Evolutionary conservation across 2,888 invertebrate species (phyloP).

Genomic region (Drosophila buzzatii): DNA sequence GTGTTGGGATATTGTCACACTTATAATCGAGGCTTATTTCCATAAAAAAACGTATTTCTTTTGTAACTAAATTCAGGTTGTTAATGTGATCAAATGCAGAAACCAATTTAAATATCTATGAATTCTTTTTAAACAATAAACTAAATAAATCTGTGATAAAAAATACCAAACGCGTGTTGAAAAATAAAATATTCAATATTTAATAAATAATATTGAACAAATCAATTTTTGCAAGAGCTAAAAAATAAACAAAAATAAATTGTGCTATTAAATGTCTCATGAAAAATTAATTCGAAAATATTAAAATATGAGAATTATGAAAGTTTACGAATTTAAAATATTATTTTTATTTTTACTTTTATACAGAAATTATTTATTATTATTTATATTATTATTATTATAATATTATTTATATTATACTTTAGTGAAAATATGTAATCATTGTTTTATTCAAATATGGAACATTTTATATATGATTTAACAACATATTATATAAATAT

Average conservation of each 20-base stretch:
- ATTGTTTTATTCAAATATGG: no score
- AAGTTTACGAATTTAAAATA: background rate
- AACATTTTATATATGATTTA: no score
- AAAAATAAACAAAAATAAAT: background rate
- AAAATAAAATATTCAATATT: background rate
- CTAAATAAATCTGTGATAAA: constrained; percentile 1
- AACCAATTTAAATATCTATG: background rate
- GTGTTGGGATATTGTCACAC: constrained; percentile 21
- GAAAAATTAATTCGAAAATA: background rate
- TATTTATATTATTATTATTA: no score
- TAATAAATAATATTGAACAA: constrained; percentile 1
- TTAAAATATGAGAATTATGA: background rate
- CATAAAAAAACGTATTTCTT: background rate
- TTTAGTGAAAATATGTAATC: background rate
- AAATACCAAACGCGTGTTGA: background rate
- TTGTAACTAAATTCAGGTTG: background rate
- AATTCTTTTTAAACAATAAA: background rate
- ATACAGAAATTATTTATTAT: background rate
- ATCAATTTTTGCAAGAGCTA: background rate
- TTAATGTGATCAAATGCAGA: background rate
- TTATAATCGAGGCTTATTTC: constrained; percentile 9
- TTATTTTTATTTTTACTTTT: background rate
- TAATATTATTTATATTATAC: background rate
- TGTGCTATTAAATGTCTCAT: background rate
- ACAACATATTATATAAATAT: background rate